These are phyloP conservation scores for Idaea dimidiata DNA, from an alignment of 2,888 invertebrate genomes.

Conservation along the genomic window DNA sequence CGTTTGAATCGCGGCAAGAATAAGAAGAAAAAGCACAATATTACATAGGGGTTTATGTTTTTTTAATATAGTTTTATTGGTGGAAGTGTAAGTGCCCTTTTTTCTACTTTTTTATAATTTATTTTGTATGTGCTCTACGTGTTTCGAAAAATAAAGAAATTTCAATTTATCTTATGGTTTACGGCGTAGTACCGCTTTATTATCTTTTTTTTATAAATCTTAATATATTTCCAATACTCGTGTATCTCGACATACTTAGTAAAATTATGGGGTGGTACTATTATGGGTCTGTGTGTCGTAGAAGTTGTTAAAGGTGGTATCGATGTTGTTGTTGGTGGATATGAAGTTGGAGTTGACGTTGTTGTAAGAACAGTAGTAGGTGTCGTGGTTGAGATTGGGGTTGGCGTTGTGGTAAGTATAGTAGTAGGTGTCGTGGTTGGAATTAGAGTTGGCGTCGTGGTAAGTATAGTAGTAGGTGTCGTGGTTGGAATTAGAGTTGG, in stretches of 20 bases:
- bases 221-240: neutral
- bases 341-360: neutral
- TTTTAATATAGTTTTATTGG: too few relatives aligned
- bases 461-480: conserved; percentile 4
- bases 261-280: conserved; percentile 6
- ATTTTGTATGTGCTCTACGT: too few relatives aligned
- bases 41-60: too few relatives aligned
- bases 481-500: neutral
- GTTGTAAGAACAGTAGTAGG: neutral
- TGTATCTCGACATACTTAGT: neutral
- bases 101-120: too few relatives aligned
- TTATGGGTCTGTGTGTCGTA: conserved; percentile 12
- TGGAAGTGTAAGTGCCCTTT: too few relatives aligned
- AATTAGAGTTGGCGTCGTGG: conserved; percentile 11
- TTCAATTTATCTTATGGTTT: too few relatives aligned
- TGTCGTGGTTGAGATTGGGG: neutral
- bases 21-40: too few relatives aligned
- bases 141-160: too few relatives aligned
- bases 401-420: neutral
- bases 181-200: neutral
- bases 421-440: conserved; percentile 6
- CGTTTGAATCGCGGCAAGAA: too few relatives aligned
- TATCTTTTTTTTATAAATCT: neutral
- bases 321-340: conserved; percentile 8
- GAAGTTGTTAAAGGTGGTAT: conserved; percentile 6